Percentiles rank a stretch among this genome's conserved stretches.
Evolutionary conservation across 2,888 invertebrate genomes (phyloP).

Genomic region (Synergus japonicus): DNA sequence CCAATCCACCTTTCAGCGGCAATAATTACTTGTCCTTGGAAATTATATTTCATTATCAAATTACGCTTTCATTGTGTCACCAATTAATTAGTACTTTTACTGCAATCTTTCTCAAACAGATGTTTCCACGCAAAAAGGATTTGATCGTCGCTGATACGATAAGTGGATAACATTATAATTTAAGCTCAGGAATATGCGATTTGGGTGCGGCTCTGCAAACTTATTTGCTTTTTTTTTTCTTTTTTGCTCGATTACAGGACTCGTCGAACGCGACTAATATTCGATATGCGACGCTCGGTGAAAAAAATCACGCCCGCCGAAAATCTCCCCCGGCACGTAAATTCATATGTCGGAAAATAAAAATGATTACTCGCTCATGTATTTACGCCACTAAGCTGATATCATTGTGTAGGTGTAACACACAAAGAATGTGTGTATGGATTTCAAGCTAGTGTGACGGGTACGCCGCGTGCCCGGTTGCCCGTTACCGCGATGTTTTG

Average conservation of each 20-base stretch:
- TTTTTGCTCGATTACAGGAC: neutral
- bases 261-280: constrained; percentile 5
- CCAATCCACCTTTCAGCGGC: too few relatives aligned
- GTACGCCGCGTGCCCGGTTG: constrained; percentile 58
- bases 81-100: too few relatives aligned
- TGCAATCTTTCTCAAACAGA: too few relatives aligned
- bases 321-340: constrained; percentile 55
- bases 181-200: too few relatives aligned
- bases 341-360: constrained; percentile 63
- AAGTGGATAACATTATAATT: too few relatives aligned
- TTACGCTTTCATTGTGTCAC: too few relatives aligned
- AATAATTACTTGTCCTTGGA: too few relatives aligned
- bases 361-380: constrained; percentile 65
- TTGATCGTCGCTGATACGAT: too few relatives aligned
- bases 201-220: too few relatives aligned
- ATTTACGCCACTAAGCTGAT: constrained; percentile 43
- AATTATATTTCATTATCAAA: too few relatives aligned
- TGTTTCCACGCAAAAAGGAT: too few relatives aligned
- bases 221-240: too few relatives aligned
- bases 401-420: neutral
- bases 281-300: constrained; percentile 30
- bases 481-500: constrained; percentile 73
- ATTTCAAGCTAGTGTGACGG: constrained; percentile 44
- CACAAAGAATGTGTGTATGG: constrained; percentile 7
- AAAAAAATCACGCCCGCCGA: constrained; percentile 57